Base-by-base conservation (phyloP, 2,888 invertebrate genomes). In the Oeneis ivallda region DNA sequence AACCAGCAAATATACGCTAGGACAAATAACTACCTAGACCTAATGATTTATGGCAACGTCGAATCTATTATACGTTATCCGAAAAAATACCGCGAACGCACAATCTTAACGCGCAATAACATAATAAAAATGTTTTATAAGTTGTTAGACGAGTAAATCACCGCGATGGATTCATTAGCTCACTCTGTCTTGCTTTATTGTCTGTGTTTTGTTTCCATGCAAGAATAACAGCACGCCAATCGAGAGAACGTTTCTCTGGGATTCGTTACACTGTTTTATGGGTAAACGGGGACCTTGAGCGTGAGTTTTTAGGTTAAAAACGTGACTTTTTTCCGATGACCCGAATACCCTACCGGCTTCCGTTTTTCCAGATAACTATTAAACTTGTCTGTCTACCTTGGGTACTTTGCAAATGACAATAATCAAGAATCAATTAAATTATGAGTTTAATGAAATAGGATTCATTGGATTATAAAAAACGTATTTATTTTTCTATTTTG, bases 141-240 rank as follows among this genome's bases (percentile, higher is more conserved):
- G 63, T 68, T 68, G 69, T 68, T 67, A 67, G 2, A 26, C 26
- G 26, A 26, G 26, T 63, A 76, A 74, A 75, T 76, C 75, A 74
- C 49, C 65, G 58, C 75, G 74, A 76, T 75, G 75, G 74, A 73
- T 76, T 75, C 72, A 75, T 75, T 75, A 74, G 70, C 50, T 53
- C 64, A 66, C 69, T 70, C 64, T 68, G 72, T 67, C 67, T 72
- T 62, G 47, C 60, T 69, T 72, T 72, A 71, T 70, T 67, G 59
- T 39, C 64, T 26, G 66, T 67, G 65, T 62, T 56, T 62, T 65
- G 64, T 62, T 57, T 52, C 62, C 56, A 61, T 65, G 64, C 53
- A 62, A 37, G 47, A 62, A 65, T 65, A 67, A 62, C 57, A 41
- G 52, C 34, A 15, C 6, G 49, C 49, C 41, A 11, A 41, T 50